These are phyloP conservation scores for Aromia moschata DNA, from an alignment of 2,888 invertebrate genomes.

Conservation along the genomic window DNA sequence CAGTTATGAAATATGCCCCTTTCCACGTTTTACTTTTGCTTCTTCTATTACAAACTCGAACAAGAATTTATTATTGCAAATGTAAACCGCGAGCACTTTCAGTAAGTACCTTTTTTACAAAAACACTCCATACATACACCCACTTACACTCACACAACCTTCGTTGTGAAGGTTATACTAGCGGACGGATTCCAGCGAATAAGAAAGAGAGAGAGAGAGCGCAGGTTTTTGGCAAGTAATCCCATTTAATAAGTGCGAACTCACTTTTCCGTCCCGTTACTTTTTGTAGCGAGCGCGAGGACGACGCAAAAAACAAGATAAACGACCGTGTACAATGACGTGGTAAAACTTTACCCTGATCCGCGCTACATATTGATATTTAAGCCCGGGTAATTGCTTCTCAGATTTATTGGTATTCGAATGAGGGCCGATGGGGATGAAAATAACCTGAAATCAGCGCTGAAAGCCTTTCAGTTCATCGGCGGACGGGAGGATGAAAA, in stretches of 20 bases:
- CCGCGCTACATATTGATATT: background rate
- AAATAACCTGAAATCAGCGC: slow-evolving; percentile 3
- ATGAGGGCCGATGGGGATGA: slow-evolving; percentile 4
- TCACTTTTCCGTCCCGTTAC: background rate
- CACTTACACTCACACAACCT: too few species aligned
- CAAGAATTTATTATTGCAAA: too few species aligned
- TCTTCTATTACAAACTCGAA: too few species aligned
- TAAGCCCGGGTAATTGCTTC: slow-evolving; percentile 7
- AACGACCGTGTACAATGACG: background rate
- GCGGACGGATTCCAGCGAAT: too few species aligned
- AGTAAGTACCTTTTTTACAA: too few species aligned
- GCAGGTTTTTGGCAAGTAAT: background rate
- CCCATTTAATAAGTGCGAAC: background rate
- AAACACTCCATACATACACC: too few species aligned
- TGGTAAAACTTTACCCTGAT: slow-evolving; percentile 2
- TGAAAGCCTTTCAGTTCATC: background rate
- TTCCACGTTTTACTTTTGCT: too few species aligned
- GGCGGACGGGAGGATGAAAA: background rate
- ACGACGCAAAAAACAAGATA: background rate
- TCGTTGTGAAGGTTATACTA: too few species aligned
- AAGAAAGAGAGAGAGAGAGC: too few species aligned
- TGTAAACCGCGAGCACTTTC: too few species aligned
- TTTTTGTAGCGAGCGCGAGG: background rate
- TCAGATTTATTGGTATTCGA: slow-evolving; percentile 4
- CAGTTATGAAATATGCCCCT: too few species aligned